These are phyloP conservation scores for Hyles euphorbiae DNA, from an alignment of 1,140 invertebrate species.

Conservation along the genomic window DNA sequence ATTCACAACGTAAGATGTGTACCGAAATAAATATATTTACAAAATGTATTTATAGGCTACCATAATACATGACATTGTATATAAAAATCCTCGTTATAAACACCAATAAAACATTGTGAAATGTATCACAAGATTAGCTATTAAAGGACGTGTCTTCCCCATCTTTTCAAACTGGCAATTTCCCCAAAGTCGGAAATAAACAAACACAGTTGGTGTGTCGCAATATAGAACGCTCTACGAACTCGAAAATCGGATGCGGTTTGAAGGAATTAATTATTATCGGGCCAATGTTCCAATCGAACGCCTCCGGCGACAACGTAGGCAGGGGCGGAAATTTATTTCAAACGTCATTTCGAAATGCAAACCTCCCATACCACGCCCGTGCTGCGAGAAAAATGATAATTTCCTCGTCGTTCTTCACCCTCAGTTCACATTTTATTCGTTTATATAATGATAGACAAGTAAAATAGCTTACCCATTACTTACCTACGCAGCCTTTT, in stretches of 20 bases:
- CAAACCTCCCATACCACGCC: constrained; percentile 27
- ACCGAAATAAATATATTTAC: no score
- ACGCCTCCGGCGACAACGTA: constrained; percentile 37
- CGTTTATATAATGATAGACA: constrained; percentile 4
- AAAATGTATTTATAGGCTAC: no score
- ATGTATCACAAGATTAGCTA: no score
- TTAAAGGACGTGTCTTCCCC: no score
- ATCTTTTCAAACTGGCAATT: no score
- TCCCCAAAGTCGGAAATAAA: constrained; percentile 1
- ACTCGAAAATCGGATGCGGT: constrained; percentile 38
- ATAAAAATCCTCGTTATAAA: no score
- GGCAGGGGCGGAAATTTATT: constrained; percentile 60
- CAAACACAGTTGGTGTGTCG: constrained; percentile 2
- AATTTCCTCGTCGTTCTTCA: constrained; percentile 34
- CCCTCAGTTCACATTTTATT: constrained; percentile 13
- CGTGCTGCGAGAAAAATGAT: constrained; percentile 34
- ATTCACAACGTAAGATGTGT: no score
- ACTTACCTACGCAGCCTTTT: no score
- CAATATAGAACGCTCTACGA: constrained; percentile 5
- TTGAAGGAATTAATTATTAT: constrained; percentile 61
- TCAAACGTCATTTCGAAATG: constrained; percentile 61
- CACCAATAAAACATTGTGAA: no score
- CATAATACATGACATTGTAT: no score
- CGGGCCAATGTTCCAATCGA: constrained; percentile 67
- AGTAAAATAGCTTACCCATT: not conserved